These are phyloP conservation scores for Apamea crenata DNA, from an alignment of 2,888 invertebrate genomes.

Conservation along the genomic window DNA sequence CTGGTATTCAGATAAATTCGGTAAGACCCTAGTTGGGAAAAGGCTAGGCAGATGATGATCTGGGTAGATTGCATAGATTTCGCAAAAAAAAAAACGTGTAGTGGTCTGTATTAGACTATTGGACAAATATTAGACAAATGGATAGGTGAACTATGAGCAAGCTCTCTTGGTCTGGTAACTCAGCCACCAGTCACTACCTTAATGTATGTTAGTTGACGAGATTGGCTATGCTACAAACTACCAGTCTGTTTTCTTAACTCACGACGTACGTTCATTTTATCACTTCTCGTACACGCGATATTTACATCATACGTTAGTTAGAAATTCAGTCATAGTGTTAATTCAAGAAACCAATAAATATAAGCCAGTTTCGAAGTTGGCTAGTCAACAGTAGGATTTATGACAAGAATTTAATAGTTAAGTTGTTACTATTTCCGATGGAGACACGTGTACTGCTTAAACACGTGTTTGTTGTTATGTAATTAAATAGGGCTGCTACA, in stretches of 20 bases:
- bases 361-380: neutral
- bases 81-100: too few relatives aligned
- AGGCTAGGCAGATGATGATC: too few relatives aligned
- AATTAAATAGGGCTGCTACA: conserved; percentile 52
- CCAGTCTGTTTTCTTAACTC: neutral
- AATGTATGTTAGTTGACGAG: neutral
- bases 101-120: too few relatives aligned
- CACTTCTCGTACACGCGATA: too few relatives aligned
- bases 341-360: neutral
- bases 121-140: too few relatives aligned
- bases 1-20: too few relatives aligned
- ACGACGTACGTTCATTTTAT: too few relatives aligned
- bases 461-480: conserved; percentile 51
- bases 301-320: neutral
- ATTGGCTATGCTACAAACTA: neutral
- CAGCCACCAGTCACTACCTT: neutral
- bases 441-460: conserved; percentile 26
- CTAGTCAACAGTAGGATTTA: conserved; percentile 8
- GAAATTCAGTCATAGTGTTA: neutral
- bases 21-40: too few relatives aligned
- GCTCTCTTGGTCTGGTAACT: neutral
- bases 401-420: conserved; percentile 15
- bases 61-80: too few relatives aligned
- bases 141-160: neutral
- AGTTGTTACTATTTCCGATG: conserved; percentile 20